These are phyloP conservation scores for Choloepus didactylus DNA, from an alignment of 2,797 vertebrate genomes.

Conservation along the genomic window DNA sequence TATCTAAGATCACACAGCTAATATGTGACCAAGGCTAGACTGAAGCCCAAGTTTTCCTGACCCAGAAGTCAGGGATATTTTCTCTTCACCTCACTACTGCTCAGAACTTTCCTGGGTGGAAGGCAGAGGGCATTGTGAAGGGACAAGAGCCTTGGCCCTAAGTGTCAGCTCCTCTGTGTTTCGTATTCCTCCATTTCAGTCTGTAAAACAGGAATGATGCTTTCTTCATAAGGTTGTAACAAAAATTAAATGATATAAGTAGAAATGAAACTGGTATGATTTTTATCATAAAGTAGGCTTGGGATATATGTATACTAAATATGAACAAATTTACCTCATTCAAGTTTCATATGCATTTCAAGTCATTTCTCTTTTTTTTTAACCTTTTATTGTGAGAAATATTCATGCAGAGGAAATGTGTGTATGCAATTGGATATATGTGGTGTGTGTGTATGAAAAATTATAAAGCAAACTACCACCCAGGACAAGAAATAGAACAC, in stretches of 20 bases:
- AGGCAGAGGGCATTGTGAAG: not conserved
- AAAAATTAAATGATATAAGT: constrained; percentile 61
- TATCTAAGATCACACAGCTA: not conserved
- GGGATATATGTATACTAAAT: not conserved
- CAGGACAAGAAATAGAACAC: not conserved
- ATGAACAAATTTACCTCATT: not conserved
- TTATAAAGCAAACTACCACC: too few species aligned
- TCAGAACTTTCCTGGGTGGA: not conserved
- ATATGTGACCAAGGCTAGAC: not conserved
- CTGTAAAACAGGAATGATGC: not conserved
- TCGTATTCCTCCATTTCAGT: not conserved
- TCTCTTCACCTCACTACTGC: not conserved
- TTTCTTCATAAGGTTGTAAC: not conserved
- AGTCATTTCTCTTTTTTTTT: not conserved
- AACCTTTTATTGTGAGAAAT: constrained; percentile 28
- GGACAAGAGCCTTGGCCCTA: not conserved
- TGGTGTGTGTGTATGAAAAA: not conserved
- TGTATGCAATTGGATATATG: not conserved
- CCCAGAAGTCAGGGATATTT: not conserved
- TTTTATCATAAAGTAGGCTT: constrained; percentile 57
- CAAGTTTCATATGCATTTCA: constrained; percentile 7
- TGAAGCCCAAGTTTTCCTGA: not conserved
- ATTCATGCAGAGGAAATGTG: not conserved
- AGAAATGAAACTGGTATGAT: not conserved
- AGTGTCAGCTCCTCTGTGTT: not conserved